Evolutionary conservation across 2,113 vertebrate genomes (phyloP), one percentile per base, ranked within the genome.

Genomic region (Pitta sordida): DNA sequence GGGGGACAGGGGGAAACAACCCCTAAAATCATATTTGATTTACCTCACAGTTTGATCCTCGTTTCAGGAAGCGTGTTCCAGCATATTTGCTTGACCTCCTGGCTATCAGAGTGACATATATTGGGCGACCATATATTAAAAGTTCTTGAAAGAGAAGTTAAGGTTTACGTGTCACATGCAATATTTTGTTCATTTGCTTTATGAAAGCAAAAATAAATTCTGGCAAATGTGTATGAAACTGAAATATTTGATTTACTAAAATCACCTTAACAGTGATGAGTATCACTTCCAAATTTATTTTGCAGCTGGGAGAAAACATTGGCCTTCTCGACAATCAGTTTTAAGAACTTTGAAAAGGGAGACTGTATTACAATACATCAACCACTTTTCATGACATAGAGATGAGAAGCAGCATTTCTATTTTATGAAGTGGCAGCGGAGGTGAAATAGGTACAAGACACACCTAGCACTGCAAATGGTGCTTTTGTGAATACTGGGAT

Each of bases 51-150:
- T 99, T 99, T 88, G 99, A 96, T 75, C 99, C 99, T 97, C 99
- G 98, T 97, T 99, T 99, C 84, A 99, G 98, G 97, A 99, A 99
- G 65, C 99, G 99, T 15, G 99, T 99, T 62, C 99, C 99, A 36
- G 99, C 99, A 96, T 99, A 99, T 96, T 98, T 99, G 93, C 99
- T 99, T 96, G 99, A 99, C 91, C 99, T 98, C 94, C 99, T 98
- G 67, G 99, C 99, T 92, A 99, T 99, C 79, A 99, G 98, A 63
- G 99, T 99, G 92, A 99, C 98, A 78, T 99, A 98, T 83, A 99
- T 98, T 29, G 99, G 99, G 48, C 99, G 98, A 49, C 99, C 99
- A 2, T 99, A 99, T 94, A 99, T 99, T 91, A 99, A 95, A 37
- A 99, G 95, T 86, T 99, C 99, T 99, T 97, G 22, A 86, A 87